phyloP scores from a whole-genome alignment of 2,113 vertebrate species.

The Strix uralensis region DNA sequence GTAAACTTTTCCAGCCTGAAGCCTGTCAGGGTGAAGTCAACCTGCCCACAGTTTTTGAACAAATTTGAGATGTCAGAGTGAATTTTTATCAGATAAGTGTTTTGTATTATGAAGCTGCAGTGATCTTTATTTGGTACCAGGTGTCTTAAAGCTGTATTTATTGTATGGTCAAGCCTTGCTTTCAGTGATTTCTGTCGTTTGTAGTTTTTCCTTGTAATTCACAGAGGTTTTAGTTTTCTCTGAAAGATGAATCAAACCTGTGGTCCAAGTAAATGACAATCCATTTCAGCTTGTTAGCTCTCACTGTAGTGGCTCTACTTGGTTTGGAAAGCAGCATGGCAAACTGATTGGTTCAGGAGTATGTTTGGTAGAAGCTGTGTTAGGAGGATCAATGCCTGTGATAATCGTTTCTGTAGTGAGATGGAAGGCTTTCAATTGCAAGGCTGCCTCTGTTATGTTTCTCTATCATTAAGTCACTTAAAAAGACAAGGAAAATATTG shows the following conservation, averaged over 20 bases:
- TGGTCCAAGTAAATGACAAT: neutral
- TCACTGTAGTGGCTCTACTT: neutral
- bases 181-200: neutral
- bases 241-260: neutral
- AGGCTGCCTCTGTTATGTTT: conserved; percentile 2
- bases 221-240: neutral
- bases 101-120: neutral
- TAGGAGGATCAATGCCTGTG: neutral
- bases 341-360: neutral
- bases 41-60: neutral
- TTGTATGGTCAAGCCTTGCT: neutral
- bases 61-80: accelerated
- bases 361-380: neutral
- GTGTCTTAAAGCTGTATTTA: neutral
- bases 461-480: conserved; percentile 16
- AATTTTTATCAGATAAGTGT: neutral
- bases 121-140: neutral
- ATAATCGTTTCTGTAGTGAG: neutral
- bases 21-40: neutral
- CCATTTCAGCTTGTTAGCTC: neutral
- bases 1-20: neutral
- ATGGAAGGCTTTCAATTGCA: neutral
- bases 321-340: neutral
- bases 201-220: neutral
- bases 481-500: conserved; percentile 53